Conservation (phyloP, 2,113 vertebrate species). For the Bos indicus region DNA sequence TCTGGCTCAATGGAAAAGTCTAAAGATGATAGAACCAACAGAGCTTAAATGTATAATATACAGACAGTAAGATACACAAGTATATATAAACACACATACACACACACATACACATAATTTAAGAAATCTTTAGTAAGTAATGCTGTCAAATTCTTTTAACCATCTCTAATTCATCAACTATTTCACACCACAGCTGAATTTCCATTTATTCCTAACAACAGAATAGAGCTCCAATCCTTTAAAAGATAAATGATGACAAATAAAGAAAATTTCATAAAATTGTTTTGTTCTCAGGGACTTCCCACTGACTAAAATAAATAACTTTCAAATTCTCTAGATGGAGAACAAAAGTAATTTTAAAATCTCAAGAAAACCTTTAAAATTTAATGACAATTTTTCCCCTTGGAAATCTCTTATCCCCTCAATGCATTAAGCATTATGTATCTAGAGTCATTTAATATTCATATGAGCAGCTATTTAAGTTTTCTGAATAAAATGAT, state of each 20-base stretch:
- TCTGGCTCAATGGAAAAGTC: background rate
- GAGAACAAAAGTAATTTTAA: constrained; percentile 3
- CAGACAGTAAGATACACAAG: no score
- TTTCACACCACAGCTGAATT: background rate
- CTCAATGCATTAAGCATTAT: background rate
- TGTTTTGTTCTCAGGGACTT: constrained; percentile 30
- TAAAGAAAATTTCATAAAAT: background rate
- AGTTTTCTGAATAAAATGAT: constrained; percentile 10
- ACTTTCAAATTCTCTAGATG: background rate
- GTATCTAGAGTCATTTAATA: background rate
- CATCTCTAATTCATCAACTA: background rate
- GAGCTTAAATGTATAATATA: background rate
- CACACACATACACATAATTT: background rate
- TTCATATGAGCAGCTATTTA: background rate
- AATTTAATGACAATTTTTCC: background rate
- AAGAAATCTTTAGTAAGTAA: background rate
- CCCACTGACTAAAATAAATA: constrained; percentile 26
- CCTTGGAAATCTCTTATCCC: background rate
- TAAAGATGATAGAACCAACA: background rate
- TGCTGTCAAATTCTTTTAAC: background rate
- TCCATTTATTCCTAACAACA: constrained; percentile 39
- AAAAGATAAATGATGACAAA: constrained; percentile 16
- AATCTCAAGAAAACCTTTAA: constrained; percentile 30
- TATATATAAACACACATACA: background rate
- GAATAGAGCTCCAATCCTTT: constrained; percentile 16